Conservation (phyloP, 2,113 vertebrate genomes). For the Pollimyrus isidori region DNA sequence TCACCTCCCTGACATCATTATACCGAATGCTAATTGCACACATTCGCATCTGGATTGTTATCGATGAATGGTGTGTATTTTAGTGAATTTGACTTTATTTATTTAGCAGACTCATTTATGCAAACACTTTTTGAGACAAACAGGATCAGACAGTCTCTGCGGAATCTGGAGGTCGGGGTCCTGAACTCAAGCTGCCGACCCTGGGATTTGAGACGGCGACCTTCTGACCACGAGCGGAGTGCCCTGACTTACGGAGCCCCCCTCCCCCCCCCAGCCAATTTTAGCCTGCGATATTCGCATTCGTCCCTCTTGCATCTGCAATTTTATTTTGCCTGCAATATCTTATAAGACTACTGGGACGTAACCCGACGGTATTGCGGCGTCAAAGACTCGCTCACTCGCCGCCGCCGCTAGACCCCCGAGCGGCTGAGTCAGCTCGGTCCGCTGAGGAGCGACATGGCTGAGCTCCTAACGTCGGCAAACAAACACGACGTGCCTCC, state of each 20-base stretch:
- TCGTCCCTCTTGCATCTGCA: not conserved
- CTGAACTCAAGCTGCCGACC: not conserved
- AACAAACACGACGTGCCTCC: not conserved
- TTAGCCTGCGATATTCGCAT: not conserved
- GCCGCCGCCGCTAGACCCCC: not conserved
- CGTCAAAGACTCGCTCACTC: not conserved
- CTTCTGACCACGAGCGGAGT: not conserved
- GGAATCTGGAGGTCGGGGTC: not conserved
- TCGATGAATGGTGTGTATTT: not conserved
- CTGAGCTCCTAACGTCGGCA: not conserved
- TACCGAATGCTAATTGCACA: not conserved
- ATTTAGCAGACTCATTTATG: not conserved
- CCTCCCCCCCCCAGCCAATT: not conserved
- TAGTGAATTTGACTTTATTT: not conserved
- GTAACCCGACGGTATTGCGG: not conserved
- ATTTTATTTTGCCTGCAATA: not conserved
- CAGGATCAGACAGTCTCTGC: not conserved
- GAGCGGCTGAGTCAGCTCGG: conserved; percentile 2
- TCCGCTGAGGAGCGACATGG: not conserved
- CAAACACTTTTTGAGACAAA: not conserved
- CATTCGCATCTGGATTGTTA: not conserved
- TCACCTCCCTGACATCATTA: not conserved
- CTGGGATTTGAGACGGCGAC: not conserved
- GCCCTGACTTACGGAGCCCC: not conserved
- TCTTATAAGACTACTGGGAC: not conserved